phyloP scores from a whole-genome alignment of 2,113 vertebrate species.

The Protobothrops flavoviridis region DNA sequence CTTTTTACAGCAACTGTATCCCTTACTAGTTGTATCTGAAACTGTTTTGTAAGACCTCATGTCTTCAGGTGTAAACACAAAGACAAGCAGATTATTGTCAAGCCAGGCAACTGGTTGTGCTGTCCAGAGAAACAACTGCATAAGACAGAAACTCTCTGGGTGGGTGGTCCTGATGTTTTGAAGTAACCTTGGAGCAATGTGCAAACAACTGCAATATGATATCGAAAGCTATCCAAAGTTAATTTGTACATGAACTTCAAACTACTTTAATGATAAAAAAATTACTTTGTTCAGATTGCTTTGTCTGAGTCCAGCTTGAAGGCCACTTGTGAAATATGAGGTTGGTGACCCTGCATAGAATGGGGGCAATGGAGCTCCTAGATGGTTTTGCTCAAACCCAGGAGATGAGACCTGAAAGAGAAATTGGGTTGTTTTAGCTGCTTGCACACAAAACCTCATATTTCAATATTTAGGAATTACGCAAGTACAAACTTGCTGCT shows the following conservation, averaged over 20 bases:
- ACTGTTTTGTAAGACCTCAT: neutral
- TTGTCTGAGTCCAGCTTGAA: constrained; percentile 71
- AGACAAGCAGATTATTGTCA: neutral
- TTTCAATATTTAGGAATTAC: neutral
- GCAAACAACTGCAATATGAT: neutral
- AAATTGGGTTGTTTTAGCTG: neutral
- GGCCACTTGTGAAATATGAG: constrained; percentile 80
- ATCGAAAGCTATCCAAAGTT: neutral
- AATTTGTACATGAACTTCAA: neutral
- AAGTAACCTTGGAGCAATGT: neutral
- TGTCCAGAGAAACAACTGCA: neutral
- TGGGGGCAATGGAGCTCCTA: constrained; percentile 64
- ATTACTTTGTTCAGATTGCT: constrained; percentile 84
- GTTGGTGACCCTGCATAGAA: constrained; percentile 75
- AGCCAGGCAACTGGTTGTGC: neutral
- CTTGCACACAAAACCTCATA: neutral
- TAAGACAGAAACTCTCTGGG: neutral
- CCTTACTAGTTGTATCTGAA: neutral
- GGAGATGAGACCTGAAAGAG: constrained; percentile 60
- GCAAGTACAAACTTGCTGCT: neutral
- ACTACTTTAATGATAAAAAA: neutral
- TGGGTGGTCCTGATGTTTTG: neutral
- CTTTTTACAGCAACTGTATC: neutral
- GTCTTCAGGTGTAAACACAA: neutral
- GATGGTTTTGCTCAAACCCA: constrained; percentile 65